phyloP scores from a whole-genome alignment of 2,888 invertebrate genomes.

The Griposia aprilina region DNA sequence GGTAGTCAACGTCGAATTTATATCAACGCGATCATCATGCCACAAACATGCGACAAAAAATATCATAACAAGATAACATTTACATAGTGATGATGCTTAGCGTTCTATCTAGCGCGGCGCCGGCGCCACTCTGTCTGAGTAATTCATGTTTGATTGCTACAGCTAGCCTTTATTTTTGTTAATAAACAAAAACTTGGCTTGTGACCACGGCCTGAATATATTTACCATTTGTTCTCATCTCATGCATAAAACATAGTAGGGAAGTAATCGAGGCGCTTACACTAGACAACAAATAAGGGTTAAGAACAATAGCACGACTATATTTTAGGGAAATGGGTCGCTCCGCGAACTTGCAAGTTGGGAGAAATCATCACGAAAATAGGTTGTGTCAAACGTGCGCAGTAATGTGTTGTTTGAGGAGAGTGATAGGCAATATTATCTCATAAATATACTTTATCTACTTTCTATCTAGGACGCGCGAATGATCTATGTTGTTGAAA shows the following conservation, averaged over 20 bases:
- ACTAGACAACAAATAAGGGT: constrained; percentile 66
- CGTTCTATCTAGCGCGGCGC: constrained; percentile 54
- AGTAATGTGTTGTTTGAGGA: constrained; percentile 42
- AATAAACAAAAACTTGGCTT: constrained; percentile 63
- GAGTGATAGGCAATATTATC: constrained; percentile 59
- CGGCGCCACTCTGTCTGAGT: constrained; percentile 64
- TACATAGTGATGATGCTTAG: constrained; percentile 63
- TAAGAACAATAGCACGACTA: constrained; percentile 62
- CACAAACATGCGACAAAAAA: constrained; percentile 56
- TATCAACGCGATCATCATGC: constrained; percentile 34
- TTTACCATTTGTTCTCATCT: constrained; percentile 71
- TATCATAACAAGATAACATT: constrained; percentile 59
- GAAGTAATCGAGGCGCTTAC: constrained; percentile 65
- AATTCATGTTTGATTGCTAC: constrained; percentile 66
- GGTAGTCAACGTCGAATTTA: constrained; percentile 33
- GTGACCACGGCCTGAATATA: constrained; percentile 70
- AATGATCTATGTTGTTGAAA: constrained; percentile 76
- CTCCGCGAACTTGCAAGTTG: constrained; percentile 36
- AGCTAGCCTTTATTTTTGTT: constrained; percentile 65
- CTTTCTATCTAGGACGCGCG: constrained; percentile 73
- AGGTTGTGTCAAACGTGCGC: constrained; percentile 44
- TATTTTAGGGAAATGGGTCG: constrained; percentile 60
- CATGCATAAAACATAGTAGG: constrained; percentile 79
- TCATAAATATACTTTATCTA: constrained; percentile 69
- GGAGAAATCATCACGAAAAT: constrained; percentile 45